Conservation (phyloP, 2,888 invertebrate genomes). For the Polydesmus complanatus region DNA sequence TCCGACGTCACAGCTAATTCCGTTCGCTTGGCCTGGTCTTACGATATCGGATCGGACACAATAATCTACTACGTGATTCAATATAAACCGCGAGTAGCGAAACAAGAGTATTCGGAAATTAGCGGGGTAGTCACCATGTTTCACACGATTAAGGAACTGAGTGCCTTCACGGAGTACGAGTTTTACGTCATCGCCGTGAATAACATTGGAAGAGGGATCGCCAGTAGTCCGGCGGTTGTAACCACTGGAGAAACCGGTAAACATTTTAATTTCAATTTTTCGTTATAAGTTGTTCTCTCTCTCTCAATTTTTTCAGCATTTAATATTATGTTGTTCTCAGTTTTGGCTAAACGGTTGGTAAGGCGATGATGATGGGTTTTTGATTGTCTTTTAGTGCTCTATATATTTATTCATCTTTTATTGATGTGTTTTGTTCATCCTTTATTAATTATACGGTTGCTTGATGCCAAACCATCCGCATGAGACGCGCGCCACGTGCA, state of each 20-base stretch:
- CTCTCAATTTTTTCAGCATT: too few relatives aligned
- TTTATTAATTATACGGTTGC: neutral
- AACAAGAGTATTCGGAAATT: constrained; percentile 69
- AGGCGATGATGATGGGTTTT: too few relatives aligned
- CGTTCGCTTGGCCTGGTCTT: constrained; percentile 84
- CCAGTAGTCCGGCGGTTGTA: constrained; percentile 73
- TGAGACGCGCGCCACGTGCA: neutral
- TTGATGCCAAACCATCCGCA: neutral
- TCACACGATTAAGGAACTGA: constrained; percentile 62
- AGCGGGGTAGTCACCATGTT: constrained; percentile 85
- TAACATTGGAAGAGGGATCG: constrained; percentile 79
- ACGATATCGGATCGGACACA: constrained; percentile 53
- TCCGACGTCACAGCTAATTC: constrained; percentile 89
- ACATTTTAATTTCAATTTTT: constrained; percentile 19
- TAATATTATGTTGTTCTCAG: too few relatives aligned
- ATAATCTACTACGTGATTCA: constrained; percentile 93
- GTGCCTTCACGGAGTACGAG: constrained; percentile 91
- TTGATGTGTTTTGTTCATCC: neutral
- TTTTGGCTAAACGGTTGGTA: too few relatives aligned
- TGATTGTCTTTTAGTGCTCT: too few relatives aligned
- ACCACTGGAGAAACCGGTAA: constrained; percentile 93
- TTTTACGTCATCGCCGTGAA: constrained; percentile 92
- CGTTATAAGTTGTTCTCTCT: too few relatives aligned
- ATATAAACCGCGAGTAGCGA: constrained; percentile 88
- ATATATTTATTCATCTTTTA: neutral